phyloP scores from a whole-genome alignment of 2,797 vertebrate genomes.

The Hephaestus fuliginosus region DNA sequence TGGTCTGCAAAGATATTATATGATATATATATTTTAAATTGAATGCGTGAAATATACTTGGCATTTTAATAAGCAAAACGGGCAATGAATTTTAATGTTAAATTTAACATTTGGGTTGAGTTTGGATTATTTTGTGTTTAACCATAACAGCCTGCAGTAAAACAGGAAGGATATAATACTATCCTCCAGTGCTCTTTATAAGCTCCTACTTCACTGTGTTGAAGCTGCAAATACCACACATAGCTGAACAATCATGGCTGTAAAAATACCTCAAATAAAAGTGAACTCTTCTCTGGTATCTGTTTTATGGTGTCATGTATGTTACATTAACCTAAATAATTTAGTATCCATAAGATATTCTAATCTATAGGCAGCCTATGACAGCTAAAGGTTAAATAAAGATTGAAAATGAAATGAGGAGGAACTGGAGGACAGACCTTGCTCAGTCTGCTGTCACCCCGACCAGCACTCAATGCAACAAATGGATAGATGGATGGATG shows the following conservation, averaged over 20 bases:
- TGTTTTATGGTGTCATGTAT: constrained; percentile 34
- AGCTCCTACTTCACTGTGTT: constrained; percentile 14
- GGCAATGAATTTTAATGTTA: constrained; percentile 51
- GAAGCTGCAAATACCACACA: constrained; percentile 18
- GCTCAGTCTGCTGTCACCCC: constrained; percentile 19
- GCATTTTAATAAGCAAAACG: constrained; percentile 30
- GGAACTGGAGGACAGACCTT: constrained; percentile 14
- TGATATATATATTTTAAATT: constrained; percentile 7
- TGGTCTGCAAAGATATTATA: constrained; percentile 13
- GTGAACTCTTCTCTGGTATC: background rate
- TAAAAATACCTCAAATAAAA: constrained; percentile 13
- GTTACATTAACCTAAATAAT: constrained; percentile 41
- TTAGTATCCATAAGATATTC: constrained; percentile 21
- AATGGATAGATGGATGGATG: constrained; percentile 15
- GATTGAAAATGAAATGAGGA: constrained; percentile 45
- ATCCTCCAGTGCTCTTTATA: constrained; percentile 30
- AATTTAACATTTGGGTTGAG: constrained; percentile 52
- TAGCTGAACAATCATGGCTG: constrained; percentile 2
- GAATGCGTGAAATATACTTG: constrained; percentile 19
- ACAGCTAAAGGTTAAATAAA: constrained; percentile 60
- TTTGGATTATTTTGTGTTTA: constrained; percentile 47
- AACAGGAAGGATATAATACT: constrained; percentile 30
- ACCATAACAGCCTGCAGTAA: constrained; percentile 46
- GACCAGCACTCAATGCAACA: background rate
- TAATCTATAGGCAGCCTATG: constrained; percentile 3